phyloP scores from a whole-genome alignment of 2,113 vertebrate species.

The Cololabis saira region DNA sequence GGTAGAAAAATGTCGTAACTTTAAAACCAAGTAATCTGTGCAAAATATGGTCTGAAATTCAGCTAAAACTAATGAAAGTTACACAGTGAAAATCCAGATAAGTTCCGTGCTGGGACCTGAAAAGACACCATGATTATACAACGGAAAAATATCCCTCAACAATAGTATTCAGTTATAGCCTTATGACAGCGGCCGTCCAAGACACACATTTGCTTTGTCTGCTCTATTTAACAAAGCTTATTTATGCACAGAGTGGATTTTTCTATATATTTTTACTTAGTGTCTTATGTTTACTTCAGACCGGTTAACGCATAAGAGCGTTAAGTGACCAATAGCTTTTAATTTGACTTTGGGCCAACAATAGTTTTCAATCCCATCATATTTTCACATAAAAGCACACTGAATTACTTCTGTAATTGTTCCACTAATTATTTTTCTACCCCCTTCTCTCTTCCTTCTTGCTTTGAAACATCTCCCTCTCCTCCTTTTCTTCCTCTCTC shows the following conservation, averaged over 20 bases:
- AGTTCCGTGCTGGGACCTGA: too few relatives aligned
- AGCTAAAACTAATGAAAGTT: too few relatives aligned
- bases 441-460: slow-evolving; percentile 51
- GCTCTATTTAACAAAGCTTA: background rate
- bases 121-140: too few relatives aligned
- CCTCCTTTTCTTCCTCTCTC: slow-evolving; percentile 58
- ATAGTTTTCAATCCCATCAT: slow-evolving; percentile 34
- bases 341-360: background rate
- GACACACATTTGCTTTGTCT: background rate
- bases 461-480: slow-evolving; percentile 72
- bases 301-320: background rate
- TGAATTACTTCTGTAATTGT: slow-evolving; percentile 56
- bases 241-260: background rate
- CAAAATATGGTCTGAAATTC: too few relatives aligned
- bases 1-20: too few relatives aligned
- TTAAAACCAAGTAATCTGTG: too few relatives aligned
- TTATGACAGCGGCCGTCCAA: too few relatives aligned
- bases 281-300: background rate
- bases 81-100: too few relatives aligned
- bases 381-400: slow-evolving; percentile 37
- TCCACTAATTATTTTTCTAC: slow-evolving; percentile 42
- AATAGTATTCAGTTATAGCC: too few relatives aligned
- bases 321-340: slow-evolving; percentile 5
- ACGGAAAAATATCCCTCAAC: too few relatives aligned
- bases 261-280: background rate